phyloP scores from a whole-genome alignment of 2,797 vertebrate genomes.

The Rousettus madagascariensis region DNA sequence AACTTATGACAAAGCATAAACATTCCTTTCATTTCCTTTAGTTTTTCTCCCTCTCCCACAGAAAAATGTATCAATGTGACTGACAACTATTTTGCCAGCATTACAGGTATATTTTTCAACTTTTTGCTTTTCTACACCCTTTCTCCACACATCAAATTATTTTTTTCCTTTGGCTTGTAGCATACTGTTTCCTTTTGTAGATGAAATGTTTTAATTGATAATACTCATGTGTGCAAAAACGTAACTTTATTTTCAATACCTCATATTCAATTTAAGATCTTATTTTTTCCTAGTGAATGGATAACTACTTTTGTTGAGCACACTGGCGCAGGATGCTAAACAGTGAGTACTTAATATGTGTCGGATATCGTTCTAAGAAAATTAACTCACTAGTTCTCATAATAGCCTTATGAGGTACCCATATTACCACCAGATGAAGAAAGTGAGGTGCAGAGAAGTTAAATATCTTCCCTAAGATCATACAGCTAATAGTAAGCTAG shows the following conservation, averaged over 20 bases:
- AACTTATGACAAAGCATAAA: background rate
- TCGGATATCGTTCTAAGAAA: background rate
- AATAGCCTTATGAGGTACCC: background rate
- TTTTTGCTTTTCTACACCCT: constrained; percentile 25
- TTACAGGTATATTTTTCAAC: background rate
- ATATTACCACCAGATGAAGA: background rate
- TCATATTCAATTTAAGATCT: background rate
- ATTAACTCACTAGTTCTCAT: background rate
- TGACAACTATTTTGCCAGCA: constrained; percentile 28
- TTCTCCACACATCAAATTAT: background rate
- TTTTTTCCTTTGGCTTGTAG: background rate
- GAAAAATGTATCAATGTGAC: background rate
- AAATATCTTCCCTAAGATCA: background rate
- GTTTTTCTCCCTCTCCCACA: background rate
- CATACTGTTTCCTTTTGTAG: background rate
- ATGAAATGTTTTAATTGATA: background rate
- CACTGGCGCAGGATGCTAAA: background rate
- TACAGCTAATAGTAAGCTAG: background rate
- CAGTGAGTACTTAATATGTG: background rate
- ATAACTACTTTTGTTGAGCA: background rate
- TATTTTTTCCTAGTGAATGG: background rate
- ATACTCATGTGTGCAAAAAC: background rate
- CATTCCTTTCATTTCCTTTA: background rate
- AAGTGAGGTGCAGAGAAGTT: background rate
- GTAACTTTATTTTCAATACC: background rate